These are phyloP conservation scores for Apteryx owenii DNA, from an alignment of 2,113 vertebrate species.

Conservation along the genomic window DNA sequence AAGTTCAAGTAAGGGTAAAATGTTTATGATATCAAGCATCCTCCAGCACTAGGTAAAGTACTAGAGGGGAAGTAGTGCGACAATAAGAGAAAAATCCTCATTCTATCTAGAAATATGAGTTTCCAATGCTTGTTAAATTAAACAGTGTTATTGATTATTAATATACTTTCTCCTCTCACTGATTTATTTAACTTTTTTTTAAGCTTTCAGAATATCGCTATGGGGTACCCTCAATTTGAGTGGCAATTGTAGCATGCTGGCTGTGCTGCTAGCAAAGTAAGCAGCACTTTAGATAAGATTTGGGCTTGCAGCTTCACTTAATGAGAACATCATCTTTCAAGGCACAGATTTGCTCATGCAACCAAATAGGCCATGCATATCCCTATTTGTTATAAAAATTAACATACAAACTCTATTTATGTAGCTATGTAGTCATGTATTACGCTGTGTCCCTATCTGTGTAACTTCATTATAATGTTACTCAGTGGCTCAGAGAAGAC, in stretches of 20 bases:
- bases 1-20: slow-evolving; percentile 25
- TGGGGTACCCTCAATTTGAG: slow-evolving; percentile 30
- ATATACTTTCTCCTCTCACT: background rate
- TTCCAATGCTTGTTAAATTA: slow-evolving; percentile 36
- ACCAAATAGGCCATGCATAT: slow-evolving; percentile 30
- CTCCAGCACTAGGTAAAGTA: background rate
- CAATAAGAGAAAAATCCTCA: background rate
- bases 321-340: slow-evolving; percentile 65
- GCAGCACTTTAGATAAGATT: slow-evolving; percentile 52
- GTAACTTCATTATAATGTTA: slow-evolving; percentile 15
- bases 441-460: background rate
- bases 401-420: slow-evolving; percentile 33
- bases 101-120: background rate
- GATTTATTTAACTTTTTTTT: background rate
- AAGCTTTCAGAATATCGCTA: slow-evolving; percentile 5
- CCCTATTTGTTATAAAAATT: slow-evolving; percentile 57
- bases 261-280: slow-evolving; percentile 46
- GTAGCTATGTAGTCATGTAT: slow-evolving; percentile 15
- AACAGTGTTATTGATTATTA: slow-evolving; percentile 46
- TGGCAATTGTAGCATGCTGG: slow-evolving; percentile 11
- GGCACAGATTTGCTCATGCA: slow-evolving; percentile 43
- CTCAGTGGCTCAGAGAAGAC: background rate
- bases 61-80: background rate
- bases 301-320: slow-evolving; percentile 39
- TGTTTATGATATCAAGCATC: background rate